Percentiles rank a stretch among this genome's conserved stretches.
These are phyloP conservation scores for Brevipalpus yothersi DNA, from an alignment of 1,140 invertebrate species.

Conservation along the genomic window DNA sequence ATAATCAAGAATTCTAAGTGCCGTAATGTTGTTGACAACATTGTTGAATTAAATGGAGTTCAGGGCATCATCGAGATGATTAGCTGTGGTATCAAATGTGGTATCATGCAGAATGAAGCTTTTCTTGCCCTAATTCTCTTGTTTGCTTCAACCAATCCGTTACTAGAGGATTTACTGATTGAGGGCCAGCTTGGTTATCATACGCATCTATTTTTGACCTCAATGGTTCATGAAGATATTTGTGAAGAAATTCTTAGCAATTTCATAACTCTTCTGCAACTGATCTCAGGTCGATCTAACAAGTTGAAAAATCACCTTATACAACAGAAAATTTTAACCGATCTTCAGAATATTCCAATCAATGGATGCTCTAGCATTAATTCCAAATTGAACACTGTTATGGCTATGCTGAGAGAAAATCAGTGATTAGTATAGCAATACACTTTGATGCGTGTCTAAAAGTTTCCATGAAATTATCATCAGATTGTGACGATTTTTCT, in stretches of 20 bases:
- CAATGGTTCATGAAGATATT: not conserved
- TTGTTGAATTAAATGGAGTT: slow-evolving; percentile 39
- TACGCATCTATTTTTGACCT: not conserved
- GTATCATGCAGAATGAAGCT: slow-evolving; percentile 71
- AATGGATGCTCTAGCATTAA: not conserved
- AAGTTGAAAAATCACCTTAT: not conserved
- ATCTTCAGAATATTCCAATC: not conserved
- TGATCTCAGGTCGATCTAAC: not conserved
- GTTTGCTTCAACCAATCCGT: slow-evolving; percentile 6
- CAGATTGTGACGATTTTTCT: no score
- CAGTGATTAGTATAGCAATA: no score
- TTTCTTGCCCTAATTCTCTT: slow-evolving; percentile 21
- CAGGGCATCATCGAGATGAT: slow-evolving; percentile 51
- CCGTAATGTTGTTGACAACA: slow-evolving; percentile 29
- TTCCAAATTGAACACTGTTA: not conserved
- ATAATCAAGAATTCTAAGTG: slow-evolving; percentile 43
- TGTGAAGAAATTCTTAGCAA: not conserved
- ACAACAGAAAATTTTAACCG: not conserved
- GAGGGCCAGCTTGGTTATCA: not conserved
- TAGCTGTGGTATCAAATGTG: slow-evolving; percentile 36
- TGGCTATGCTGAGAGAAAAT: no score
- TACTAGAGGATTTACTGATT: not conserved
- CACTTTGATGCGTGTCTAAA: no score
- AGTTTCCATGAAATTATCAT: no score
- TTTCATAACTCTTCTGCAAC: not conserved